Evolutionary conservation across 2,797 vertebrate species (phyloP).

Genomic region (Ctenopoma multispine): DNA sequence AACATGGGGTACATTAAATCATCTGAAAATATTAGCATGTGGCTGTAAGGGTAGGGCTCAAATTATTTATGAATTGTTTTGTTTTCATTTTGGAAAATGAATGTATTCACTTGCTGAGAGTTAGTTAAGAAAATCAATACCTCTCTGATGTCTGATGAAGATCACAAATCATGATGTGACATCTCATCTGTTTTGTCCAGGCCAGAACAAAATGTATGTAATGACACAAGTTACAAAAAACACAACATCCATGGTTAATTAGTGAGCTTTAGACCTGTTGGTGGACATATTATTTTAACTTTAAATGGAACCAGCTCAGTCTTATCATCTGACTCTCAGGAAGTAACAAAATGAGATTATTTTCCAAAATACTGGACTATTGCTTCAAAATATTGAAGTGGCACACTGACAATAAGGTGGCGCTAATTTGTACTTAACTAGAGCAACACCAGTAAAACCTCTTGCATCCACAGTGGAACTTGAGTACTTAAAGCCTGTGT

Average conservation of each 20-base stretch:
- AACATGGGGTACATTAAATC: no score
- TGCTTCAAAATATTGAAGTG: not conserved
- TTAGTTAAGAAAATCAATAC: no score
- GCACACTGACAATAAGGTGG: not conserved
- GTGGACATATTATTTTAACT: no score
- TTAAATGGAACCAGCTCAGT: not conserved
- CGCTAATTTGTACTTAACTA: conserved; percentile 22
- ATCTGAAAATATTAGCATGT: no score
- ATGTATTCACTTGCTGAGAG: no score
- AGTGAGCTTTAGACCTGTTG: not conserved
- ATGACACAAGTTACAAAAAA: not conserved
- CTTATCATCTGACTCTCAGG: not conserved
- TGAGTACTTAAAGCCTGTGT: conserved; percentile 45
- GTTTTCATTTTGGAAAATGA: no score
- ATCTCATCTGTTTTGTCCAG: not conserved
- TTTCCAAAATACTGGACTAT: not conserved
- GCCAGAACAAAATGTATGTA: not conserved
- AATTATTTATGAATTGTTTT: no score
- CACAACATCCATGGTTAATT: not conserved
- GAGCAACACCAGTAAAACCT: conserved; percentile 18
- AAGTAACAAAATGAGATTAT: not conserved
- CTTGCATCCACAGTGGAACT: conserved; percentile 18
- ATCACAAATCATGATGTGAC: not conserved
- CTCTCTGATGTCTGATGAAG: no score
- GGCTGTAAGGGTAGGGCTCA: no score